These are phyloP conservation scores for Gymnoscopelus braueri DNA, from an alignment of 2,797 vertebrate genomes.

Conservation along the genomic window DNA sequence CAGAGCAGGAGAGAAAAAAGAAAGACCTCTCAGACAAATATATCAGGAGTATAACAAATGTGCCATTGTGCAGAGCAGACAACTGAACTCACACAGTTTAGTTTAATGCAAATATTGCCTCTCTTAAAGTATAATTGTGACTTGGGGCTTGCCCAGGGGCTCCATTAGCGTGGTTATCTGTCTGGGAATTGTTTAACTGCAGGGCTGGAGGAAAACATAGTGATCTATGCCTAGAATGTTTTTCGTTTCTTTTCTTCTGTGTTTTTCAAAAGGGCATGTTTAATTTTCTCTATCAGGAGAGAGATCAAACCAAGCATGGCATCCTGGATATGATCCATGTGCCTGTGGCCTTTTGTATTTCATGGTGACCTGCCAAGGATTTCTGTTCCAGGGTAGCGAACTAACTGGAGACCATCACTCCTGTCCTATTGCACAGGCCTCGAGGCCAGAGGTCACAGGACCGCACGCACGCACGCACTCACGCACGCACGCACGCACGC, in stretches of 20 bases:
- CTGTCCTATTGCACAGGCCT: constrained; percentile 38
- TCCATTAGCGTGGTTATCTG: constrained; percentile 38
- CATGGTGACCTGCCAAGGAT: constrained; percentile 63
- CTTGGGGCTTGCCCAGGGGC: constrained; percentile 35
- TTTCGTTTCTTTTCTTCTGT: constrained; percentile 33
- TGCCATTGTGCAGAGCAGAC: constrained; percentile 75
- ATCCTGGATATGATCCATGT: constrained; percentile 59
- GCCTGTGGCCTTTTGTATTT: constrained; percentile 62
- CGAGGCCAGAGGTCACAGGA: constrained; percentile 38
- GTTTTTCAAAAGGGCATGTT: constrained; percentile 43
- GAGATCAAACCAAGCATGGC: constrained; percentile 59
- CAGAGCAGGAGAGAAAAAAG: constrained; percentile 46
- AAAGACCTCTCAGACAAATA: constrained; percentile 80
- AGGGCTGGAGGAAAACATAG: constrained; percentile 21
- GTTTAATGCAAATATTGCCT: constrained; percentile 64
- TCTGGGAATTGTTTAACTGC: constrained; percentile 49
- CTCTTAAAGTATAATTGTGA: constrained; percentile 54
- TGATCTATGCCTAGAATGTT: neutral
- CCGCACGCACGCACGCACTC: neutral
- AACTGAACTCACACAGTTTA: constrained; percentile 46
- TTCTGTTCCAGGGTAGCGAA: constrained; percentile 46
- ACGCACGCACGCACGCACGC: neutral
- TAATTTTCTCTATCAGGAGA: constrained; percentile 31
- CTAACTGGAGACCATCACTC: constrained; percentile 41
- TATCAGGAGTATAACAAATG: constrained; percentile 84